Percentiles rank a stretch among this genome's conserved stretches.
These are phyloP conservation scores for Discoglossus pictus DNA, from an alignment of 2,797 vertebrate species.

Conservation along the genomic window DNA sequence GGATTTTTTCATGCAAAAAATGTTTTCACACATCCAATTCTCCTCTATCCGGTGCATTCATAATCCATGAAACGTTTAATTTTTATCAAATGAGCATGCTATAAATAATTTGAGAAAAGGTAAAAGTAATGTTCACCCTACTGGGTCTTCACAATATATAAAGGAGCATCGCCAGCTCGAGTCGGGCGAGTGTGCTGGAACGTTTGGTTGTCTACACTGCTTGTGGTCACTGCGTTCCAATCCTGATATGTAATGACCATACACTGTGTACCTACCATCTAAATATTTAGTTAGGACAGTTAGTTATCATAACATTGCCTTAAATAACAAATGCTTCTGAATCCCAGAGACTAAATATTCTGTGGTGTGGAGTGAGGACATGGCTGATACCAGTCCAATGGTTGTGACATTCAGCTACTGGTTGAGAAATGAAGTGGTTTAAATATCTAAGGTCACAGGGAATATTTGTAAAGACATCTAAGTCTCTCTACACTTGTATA, in stretches of 20 bases:
- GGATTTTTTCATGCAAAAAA: too few relatives aligned
- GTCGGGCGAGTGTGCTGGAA: slow-evolving; percentile 1
- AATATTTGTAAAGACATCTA: too few relatives aligned
- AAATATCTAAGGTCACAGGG: too few relatives aligned
- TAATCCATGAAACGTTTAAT: too few relatives aligned
- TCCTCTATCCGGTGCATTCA: too few relatives aligned
- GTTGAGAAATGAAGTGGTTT: not conserved
- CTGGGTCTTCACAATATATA: too few relatives aligned
- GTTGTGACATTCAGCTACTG: not conserved
- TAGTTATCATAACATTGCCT: slow-evolving; percentile 15
- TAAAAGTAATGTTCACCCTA: too few relatives aligned
- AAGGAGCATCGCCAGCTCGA: not conserved
- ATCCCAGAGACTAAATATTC: slow-evolving; percentile 1
- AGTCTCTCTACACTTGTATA: too few relatives aligned
- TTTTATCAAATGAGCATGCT: too few relatives aligned
- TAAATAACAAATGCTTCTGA: slow-evolving; percentile 4
- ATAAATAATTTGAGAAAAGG: too few relatives aligned
- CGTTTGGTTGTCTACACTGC: slow-evolving; percentile 4
- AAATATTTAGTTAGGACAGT: slow-evolving; percentile 15
- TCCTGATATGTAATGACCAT: not conserved
- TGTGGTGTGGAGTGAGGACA: not conserved
- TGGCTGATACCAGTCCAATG: not conserved
- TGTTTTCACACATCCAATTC: too few relatives aligned
- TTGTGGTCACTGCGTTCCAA: slow-evolving; percentile 7
- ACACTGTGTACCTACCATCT: not conserved